Evolutionary conservation across 2,113 vertebrate species (phyloP).

Genomic region (Podiceps cristatus): DNA sequence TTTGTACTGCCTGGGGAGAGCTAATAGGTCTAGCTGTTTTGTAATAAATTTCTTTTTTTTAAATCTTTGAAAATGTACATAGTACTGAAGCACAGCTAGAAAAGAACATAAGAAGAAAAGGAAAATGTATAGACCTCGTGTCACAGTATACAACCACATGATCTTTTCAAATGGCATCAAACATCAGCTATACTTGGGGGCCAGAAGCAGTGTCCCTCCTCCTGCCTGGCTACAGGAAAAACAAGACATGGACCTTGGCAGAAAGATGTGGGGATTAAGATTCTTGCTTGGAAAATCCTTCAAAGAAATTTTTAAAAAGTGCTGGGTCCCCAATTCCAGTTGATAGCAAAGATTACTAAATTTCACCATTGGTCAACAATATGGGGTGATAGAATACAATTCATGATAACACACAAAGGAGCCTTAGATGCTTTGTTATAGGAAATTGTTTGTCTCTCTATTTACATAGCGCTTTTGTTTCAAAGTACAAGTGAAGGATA

Average conservation of each 20-base stretch:
- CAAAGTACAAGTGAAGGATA: slow-evolving; percentile 40
- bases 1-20: background rate
- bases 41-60: background rate
- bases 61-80: background rate
- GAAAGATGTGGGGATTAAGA: background rate
- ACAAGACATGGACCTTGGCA: background rate
- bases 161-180: background rate
- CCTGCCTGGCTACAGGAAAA: background rate
- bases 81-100: background rate
- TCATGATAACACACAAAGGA: slow-evolving; percentile 8
- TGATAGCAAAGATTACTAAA: background rate
- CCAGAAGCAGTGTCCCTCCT: background rate
- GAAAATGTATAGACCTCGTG: background rate
- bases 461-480: slow-evolving; percentile 48
- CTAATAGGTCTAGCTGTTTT: background rate
- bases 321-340: background rate
- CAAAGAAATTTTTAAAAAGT: background rate
- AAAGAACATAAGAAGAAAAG: background rate
- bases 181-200: background rate
- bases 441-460: slow-evolving; percentile 7
- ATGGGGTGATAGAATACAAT: background rate
- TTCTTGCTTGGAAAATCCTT: background rate
- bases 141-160: background rate
- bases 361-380: background rate
- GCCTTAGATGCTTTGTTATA: background rate